phyloP scores from a whole-genome alignment of 1,140 invertebrate genomes.

The Centruroides vittatus region DNA sequence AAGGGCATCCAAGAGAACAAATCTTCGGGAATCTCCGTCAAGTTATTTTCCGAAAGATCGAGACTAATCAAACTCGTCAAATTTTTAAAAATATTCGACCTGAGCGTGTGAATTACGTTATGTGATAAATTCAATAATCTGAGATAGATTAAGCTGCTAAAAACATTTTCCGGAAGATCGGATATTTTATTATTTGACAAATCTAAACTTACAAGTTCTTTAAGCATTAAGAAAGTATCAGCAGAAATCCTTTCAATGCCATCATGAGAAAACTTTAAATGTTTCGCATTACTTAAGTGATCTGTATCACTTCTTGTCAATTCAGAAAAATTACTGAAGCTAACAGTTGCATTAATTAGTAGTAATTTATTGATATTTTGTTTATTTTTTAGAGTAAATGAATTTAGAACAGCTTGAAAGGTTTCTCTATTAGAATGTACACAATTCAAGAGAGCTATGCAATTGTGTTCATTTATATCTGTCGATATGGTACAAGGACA shows the following conservation, averaged over 20 bases:
- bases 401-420: no score
- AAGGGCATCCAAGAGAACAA: no score
- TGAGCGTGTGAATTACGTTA: background rate
- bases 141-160: no score
- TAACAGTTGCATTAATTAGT: background rate
- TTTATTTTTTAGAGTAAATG: no score
- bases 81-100: background rate
- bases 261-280: conserved; percentile 5
- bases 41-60: no score
- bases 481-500: no score
- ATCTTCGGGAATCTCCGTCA: no score
- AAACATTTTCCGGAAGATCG: no score
- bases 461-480: no score
- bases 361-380: background rate
- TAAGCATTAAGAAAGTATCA: conserved; percentile 3
- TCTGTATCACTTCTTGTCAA: background rate
- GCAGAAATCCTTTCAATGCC: background rate
- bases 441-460: no score
- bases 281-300: background rate
- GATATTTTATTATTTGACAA: conserved; percentile 6
- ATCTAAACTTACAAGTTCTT: conserved; percentile 5
- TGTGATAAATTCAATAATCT: no score
- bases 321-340: background rate
- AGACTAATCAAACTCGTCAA: background rate
- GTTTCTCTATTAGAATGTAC: no score